Percentiles rank a stretch among this genome's conserved stretches.
Conservation (phyloP, 2,888 invertebrate genomes). For the Mesoligia furuncula region DNA sequence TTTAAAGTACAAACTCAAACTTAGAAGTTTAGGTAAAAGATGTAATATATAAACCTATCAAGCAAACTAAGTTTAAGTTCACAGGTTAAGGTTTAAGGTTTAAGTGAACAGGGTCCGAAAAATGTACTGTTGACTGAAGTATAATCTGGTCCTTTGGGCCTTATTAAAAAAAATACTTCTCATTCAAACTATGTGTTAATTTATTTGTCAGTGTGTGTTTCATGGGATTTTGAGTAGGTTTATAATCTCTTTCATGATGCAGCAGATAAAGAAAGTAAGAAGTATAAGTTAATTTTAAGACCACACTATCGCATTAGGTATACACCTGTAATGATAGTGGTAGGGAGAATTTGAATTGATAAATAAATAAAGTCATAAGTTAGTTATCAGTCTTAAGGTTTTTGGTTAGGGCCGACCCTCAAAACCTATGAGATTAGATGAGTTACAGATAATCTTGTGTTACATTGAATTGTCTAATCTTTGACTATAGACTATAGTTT, state of each 20-base stretch:
- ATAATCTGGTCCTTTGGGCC: background rate
- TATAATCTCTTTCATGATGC: background rate
- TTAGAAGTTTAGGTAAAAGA: background rate
- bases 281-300: too few species aligned
- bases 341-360: too few species aligned
- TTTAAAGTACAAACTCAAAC: background rate
- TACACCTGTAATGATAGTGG: too few species aligned
- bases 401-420: constrained; percentile 21
- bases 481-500: constrained; percentile 4
- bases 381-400: constrained; percentile 27
- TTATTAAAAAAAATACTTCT: background rate
- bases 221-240: background rate
- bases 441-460: constrained; percentile 19
- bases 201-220: background rate
- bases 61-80: background rate
- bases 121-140: too few species aligned
- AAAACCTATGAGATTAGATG: constrained; percentile 22
- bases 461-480: constrained; percentile 20
- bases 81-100: too few species aligned
- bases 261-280: background rate
- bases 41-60: background rate
- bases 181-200: background rate
- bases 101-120: too few species aligned
- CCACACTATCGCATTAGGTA: too few species aligned
- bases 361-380: too few species aligned